phyloP scores from a whole-genome alignment of 2,113 vertebrate species.

The Pongo pygmaeus region DNA sequence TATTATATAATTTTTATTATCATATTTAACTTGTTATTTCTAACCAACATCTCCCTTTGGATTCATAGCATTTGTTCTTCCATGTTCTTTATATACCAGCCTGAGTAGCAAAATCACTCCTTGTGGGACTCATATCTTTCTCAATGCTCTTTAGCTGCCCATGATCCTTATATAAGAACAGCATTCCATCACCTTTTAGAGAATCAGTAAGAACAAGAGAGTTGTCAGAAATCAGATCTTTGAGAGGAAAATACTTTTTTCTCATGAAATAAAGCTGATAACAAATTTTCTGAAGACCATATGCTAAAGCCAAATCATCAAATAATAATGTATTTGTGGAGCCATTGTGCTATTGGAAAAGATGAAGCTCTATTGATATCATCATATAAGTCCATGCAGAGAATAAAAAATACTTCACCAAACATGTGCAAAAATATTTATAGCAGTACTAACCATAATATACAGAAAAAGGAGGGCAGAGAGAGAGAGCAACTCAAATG shows the following conservation, averaged over 20 bases:
- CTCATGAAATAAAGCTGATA: neutral
- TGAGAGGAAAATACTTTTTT: neutral
- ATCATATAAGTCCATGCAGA: neutral
- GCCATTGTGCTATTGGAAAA: neutral
- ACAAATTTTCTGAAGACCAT: neutral
- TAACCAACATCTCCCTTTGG: neutral
- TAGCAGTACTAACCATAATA: neutral
- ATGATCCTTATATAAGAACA: neutral
- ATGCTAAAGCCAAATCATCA: neutral
- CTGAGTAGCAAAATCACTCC: neutral
- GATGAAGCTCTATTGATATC: neutral
- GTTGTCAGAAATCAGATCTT: neutral
- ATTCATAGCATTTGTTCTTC: neutral
- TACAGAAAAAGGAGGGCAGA: neutral
- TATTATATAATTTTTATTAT: neutral
- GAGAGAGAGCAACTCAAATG: neutral
- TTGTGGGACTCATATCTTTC: neutral
- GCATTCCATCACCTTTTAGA: neutral
- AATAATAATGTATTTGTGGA: neutral
- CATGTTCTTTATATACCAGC: neutral
- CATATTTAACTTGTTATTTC: neutral
- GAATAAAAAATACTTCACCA: neutral
- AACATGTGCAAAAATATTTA: slow-evolving; percentile 33
- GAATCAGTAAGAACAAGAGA: neutral
- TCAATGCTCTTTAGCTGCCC: neutral